Evolutionary conservation across 2,888 invertebrate genomes (phyloP).

Genomic region (Chrysomela aeneicollis): DNA sequence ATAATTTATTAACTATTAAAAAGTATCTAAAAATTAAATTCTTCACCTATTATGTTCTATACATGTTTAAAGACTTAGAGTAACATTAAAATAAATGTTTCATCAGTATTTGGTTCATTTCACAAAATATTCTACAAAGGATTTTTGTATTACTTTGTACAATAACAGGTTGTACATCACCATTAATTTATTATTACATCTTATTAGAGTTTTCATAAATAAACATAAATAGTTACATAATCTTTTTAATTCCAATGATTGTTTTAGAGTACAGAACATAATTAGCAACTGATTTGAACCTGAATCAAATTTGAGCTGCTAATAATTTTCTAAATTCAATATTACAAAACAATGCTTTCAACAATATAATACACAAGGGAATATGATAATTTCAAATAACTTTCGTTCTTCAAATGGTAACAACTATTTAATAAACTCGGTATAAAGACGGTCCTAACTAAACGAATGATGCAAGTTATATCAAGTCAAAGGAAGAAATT

Average conservation of each 20-base stretch:
- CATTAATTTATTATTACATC: conserved; percentile 40
- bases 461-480: conserved; percentile 1
- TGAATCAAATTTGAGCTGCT: conserved; percentile 33
- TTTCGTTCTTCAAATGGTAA: conserved; percentile 41
- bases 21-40: conserved; percentile 27
- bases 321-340: conserved; percentile 35
- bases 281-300: conserved; percentile 42
- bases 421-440: conserved; percentile 28
- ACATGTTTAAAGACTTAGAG: conserved; percentile 25
- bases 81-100: conserved; percentile 32
- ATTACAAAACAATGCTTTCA: conserved; percentile 40
- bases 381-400: conserved; percentile 46
- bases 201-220: conserved; percentile 43
- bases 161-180: conserved; percentile 48
- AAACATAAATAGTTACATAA: conserved; percentile 47
- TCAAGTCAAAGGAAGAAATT: conserved; percentile 15
- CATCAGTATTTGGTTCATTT: conserved; percentile 35
- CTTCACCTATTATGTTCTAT: conserved; percentile 24
- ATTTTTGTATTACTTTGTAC: conserved; percentile 45
- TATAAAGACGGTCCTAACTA: conserved; percentile 10
- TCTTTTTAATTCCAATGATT: conserved; percentile 40
- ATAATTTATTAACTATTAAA: conserved; percentile 33
- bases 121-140: conserved; percentile 37
- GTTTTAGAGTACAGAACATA: conserved; percentile 42
- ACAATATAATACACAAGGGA: conserved; percentile 49